These are phyloP conservation scores for Hypomecis punctinalis DNA, from an alignment of 2,888 invertebrate species.

Conservation along the genomic window DNA sequence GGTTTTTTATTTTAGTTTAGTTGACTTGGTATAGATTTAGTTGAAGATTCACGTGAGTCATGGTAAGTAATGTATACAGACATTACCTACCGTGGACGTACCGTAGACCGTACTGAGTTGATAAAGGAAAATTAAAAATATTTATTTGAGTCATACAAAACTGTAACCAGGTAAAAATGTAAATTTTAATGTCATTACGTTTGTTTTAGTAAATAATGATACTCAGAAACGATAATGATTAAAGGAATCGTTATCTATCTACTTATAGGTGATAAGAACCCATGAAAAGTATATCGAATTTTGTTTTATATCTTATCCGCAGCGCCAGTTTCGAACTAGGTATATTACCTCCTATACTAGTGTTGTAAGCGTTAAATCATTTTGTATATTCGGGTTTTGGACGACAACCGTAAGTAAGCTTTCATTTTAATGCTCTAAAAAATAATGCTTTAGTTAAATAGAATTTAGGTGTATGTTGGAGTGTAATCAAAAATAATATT, in stretches of 20 bases:
- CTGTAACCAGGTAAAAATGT: neutral
- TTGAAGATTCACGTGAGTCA: too few species aligned
- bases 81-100: too few species aligned
- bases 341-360: slow-evolving; percentile 7
- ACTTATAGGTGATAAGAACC: slow-evolving; percentile 16
- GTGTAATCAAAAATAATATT: too few species aligned
- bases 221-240: slow-evolving; percentile 23
- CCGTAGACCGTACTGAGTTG: too few species aligned
- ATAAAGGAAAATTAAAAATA: too few species aligned
- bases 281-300: slow-evolving; percentile 6
- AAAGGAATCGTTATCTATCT: slow-evolving; percentile 32
- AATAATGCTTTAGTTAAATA: neutral
- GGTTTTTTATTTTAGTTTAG: too few species aligned
- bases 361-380: slow-evolving; percentile 15
- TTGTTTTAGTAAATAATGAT: neutral
- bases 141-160: too few species aligned
- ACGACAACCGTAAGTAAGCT: slow-evolving; percentile 29
- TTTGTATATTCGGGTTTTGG: slow-evolving; percentile 21
- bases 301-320: slow-evolving; percentile 27
- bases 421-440: neutral
- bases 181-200: neutral
- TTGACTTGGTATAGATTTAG: too few species aligned
- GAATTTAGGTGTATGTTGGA: too few species aligned
- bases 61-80: too few species aligned
- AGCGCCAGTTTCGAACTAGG: slow-evolving; percentile 9